Conservation (phyloP, 2,113 vertebrate species). For the Percina caprodes region DNA sequence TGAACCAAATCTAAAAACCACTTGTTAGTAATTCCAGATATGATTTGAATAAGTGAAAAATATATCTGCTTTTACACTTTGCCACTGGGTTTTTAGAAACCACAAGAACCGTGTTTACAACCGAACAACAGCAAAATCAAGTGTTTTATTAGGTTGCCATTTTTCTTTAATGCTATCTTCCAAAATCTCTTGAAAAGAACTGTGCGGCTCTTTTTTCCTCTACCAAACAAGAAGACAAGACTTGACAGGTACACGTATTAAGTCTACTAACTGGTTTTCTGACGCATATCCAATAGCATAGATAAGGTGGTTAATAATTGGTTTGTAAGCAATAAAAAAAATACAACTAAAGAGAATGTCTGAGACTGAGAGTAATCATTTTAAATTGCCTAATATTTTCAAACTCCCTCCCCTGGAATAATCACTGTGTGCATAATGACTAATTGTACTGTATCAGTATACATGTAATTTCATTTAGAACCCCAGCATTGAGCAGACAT, state of each 20-base stretch:
- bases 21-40: conserved; percentile 21
- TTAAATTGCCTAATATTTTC: conserved; percentile 62
- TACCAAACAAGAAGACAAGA: conserved; percentile 25
- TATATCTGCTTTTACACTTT: neutral
- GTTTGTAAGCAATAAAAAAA: conserved; percentile 48
- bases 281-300: conserved; percentile 27
- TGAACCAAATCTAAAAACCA: conserved; percentile 14
- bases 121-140: neutral
- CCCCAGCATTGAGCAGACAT: neutral
- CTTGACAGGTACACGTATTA: conserved; percentile 12
- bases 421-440: conserved; percentile 3
- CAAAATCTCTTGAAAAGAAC: conserved; percentile 4
- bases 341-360: conserved; percentile 45
- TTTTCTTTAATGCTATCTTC: neutral
- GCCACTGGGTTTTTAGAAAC: conserved; percentile 5
- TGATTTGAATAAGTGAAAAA: conserved; percentile 5
- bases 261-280: conserved; percentile 44
- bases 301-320: conserved; percentile 7
- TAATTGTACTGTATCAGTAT: neutral
- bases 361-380: conserved; percentile 43
- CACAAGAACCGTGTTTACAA: neutral
- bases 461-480: neutral
- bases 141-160: neutral
- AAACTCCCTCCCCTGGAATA: conserved; percentile 11
- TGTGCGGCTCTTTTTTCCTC: neutral